These are phyloP conservation scores for Frieseomelitta varia DNA, from an alignment of 1,140 invertebrate species.

Conservation along the genomic window DNA sequence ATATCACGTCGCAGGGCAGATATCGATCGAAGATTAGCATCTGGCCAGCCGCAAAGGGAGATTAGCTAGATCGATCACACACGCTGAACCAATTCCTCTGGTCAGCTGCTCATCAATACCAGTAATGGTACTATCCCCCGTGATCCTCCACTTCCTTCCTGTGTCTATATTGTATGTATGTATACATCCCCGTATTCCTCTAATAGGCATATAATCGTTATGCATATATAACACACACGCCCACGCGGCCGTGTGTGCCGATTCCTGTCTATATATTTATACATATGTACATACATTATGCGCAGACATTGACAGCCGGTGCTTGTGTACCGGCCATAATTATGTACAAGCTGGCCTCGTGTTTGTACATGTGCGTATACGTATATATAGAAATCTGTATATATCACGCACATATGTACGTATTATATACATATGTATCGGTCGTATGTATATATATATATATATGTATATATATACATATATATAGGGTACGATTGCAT, in stretches of 20 bases:
- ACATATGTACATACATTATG: conserved; percentile 29
- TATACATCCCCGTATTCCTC: conserved; percentile 73
- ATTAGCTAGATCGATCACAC: conserved; percentile 78
- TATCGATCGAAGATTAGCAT: conserved; percentile 77
- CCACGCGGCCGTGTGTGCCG: conserved; percentile 8
- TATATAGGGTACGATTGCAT: conserved; percentile 70
- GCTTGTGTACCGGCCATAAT: conserved; percentile 20
- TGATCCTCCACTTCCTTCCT: conserved; percentile 56
- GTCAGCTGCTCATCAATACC: conserved; percentile 79
- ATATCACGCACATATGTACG: background rate
- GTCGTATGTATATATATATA: background rate
- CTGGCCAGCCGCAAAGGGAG: conserved; percentile 73
- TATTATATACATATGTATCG: background rate
- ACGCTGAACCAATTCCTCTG: conserved; percentile 77
- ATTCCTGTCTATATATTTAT: conserved; percentile 34
- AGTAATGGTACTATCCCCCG: conserved; percentile 65
- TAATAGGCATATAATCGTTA: conserved; percentile 82
- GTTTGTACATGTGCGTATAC: conserved; percentile 3
- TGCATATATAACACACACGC: conserved; percentile 72
- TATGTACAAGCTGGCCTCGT: conserved; percentile 21
- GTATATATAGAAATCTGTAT: background rate
- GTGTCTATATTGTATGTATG: conserved; percentile 59
- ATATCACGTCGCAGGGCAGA: conserved; percentile 56
- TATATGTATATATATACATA: conserved; percentile 57
- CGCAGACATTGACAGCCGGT: conserved; percentile 11